Base-by-base conservation (phyloP, 2,113 vertebrate genomes). In the Mesembrinibis cayennensis region DNA sequence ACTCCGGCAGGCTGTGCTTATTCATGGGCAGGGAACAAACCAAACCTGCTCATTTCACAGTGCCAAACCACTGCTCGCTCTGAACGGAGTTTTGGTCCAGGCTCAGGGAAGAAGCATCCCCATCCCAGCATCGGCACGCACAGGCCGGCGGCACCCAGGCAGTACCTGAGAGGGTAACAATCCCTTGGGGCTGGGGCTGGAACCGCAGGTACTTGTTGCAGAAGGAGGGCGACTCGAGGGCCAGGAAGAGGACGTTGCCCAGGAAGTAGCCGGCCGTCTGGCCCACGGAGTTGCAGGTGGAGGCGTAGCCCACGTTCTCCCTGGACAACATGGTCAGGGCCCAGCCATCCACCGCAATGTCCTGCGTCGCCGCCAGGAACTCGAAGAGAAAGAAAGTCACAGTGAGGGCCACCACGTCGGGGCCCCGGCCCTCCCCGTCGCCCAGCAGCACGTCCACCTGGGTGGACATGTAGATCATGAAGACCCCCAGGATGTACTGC, bases 281-380 rank as follows among this genome's bases (percentile, higher is more conserved):
- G 29, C 99, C 99, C 92, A 99, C 99, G 0, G 99, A 99, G 98
- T 99, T 99, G 97, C 99, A 99, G 7, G 99, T 99, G 32, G 99
- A 99, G 7, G 99, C 99, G 16, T 99, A 99, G 45, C 99, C 99
- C 91, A 99, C 99, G 36, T 99, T 99, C 95, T 99, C 98, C 74
- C 99, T 97, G 50, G 99, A 99, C 63, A 99, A 92, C 99, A 99
- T 99, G 19, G 99, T 99, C 21, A 99, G 98, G 22, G 99, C 99
- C 99, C 99, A 99, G 83, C 99, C 99, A 16, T 99, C 99, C 90
- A 99, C 99, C 2, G 99, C 99, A 29, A 99, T 99, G 97, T 99
- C 99, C 98, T 99, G 99, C 17, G 99, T 99, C n/a, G 99, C 99
- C 10, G 99, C 99, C 93, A 99, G 97, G 93, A 99, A 99, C 73